Conservation (phyloP, 1,140 invertebrate genomes). For the Drosophila tani region DNA sequence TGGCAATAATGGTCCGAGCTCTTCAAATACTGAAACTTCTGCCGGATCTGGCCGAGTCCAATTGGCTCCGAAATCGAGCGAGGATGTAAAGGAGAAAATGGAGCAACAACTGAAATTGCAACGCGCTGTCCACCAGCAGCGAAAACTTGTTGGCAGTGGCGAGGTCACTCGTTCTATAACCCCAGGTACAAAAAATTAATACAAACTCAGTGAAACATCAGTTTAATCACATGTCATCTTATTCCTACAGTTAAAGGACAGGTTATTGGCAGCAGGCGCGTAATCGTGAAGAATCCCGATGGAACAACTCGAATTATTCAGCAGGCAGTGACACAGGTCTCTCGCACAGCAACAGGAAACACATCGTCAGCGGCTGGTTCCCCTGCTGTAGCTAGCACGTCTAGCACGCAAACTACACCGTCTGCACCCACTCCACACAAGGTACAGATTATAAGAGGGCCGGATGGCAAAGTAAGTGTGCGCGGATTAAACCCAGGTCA, state of each 20-base stretch:
- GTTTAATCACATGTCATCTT: not conserved
- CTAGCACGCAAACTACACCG: slow-evolving; percentile 35
- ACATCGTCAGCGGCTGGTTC: slow-evolving; percentile 66
- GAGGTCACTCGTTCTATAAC: slow-evolving; percentile 54
- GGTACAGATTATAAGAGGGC: slow-evolving; percentile 95
- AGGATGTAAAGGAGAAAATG: slow-evolving; percentile 96
- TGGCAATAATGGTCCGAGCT: slow-evolving; percentile 15
- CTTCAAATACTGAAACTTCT: slow-evolving; percentile 31
- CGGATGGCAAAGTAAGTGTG: slow-evolving; percentile 96
- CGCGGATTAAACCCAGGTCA: slow-evolving; percentile 96
- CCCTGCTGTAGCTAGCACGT: slow-evolving; percentile 23
- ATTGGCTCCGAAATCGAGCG: slow-evolving; percentile 72
- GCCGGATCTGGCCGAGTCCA: slow-evolving; percentile 66
- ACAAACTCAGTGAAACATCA: no score
- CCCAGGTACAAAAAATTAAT: slow-evolving; percentile 42
- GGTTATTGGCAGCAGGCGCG: slow-evolving; percentile 85
- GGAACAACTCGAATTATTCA: slow-evolving; percentile 91
- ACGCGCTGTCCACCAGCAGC: slow-evolving; percentile 93
- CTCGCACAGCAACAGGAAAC: slow-evolving; percentile 32
- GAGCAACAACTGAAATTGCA: slow-evolving; percentile 95
- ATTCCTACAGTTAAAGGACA: slow-evolving; percentile 65
- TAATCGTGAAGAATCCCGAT: slow-evolving; percentile 93
- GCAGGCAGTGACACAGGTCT: slow-evolving; percentile 84
- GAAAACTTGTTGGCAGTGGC: slow-evolving; percentile 85
- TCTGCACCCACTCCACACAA: slow-evolving; percentile 89